Evolutionary conservation across 2,797 vertebrate genomes (phyloP), one percentile per base, ranked within the genome.

Genomic region (Sebastes glaucus): DNA sequence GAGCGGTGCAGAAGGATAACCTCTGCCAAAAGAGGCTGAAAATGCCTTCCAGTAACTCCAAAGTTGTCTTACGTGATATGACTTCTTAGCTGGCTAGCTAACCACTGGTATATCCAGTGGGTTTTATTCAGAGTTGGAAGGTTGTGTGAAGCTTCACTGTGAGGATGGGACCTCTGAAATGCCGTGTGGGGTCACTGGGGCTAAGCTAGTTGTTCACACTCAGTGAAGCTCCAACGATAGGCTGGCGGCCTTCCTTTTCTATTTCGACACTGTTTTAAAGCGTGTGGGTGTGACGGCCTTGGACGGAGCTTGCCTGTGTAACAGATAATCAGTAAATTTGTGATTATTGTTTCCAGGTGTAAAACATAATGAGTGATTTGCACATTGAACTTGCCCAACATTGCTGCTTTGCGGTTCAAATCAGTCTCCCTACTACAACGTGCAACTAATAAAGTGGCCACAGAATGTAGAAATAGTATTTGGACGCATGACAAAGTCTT

Each of bases 401-500:
- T 49, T 33, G 61, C 52, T 61, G 7, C 35, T 70, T 32, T 28
- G 23, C 1, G 13, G 56, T 53, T 52, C 16, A 53, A 56, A 68
- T 74, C 16, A 25, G 25, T 56, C 46, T 42, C 20, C 11, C 10
- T 23, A n/a, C 11, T 60, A 32, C 22, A 61, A 72, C 35, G 20
- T 63, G 22, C 32, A 74, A 60, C 72, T 65, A 77, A 78, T 77
- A 79, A 74, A 77, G 63, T 76, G 64, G 28, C 74, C 27, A 46
- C 52, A 82, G 62, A 81, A 75, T 56, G 66, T 55, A 65, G 59
- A 77, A 78, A 72, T 61, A 25, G 9, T n/a, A 13, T 73, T 78
- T 84, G 78, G 80, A 88, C 16, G 33, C 57, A 11, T 64, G 11
- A 88, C 61, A 85, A 60, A 81, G 30, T 80, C 67, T 38, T 83